These are phyloP conservation scores for Amblyopsis rosae DNA, from an alignment of 2,113 vertebrate species.

Conservation along the genomic window DNA sequence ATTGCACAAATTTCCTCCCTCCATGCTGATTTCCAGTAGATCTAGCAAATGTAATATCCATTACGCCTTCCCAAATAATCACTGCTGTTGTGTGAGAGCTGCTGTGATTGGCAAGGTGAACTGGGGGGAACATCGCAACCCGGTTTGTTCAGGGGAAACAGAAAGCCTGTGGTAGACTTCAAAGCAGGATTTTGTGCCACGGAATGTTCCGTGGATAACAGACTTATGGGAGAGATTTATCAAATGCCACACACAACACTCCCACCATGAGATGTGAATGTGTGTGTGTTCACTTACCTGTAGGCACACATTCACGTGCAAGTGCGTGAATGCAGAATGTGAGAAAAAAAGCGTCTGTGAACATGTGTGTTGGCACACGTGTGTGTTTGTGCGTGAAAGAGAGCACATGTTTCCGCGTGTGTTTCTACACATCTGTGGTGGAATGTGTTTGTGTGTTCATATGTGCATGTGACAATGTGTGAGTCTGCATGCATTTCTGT, in stretches of 20 bases:
- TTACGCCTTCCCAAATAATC: too few relatives aligned
- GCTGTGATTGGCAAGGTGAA: too few relatives aligned
- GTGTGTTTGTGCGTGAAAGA: background rate
- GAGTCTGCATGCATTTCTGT: background rate
- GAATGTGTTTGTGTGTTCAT: background rate
- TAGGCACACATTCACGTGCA: too few relatives aligned
- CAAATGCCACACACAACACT: slow-evolving; percentile 59
- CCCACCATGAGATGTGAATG: background rate
- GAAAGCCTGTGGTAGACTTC: slow-evolving; percentile 62
- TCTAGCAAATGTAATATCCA: too few relatives aligned
- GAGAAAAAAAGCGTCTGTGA: background rate
- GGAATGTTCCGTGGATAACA: slow-evolving; percentile 68
- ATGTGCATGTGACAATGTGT: background rate
- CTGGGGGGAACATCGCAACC: slow-evolving; percentile 9
- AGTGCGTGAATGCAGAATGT: background rate
- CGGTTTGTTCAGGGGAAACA: slow-evolving; percentile 54
- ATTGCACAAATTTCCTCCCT: too few relatives aligned
- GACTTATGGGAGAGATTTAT: slow-evolving; percentile 73
- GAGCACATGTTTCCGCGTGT: background rate
- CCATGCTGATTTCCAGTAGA: too few relatives aligned
- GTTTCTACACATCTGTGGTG: background rate
- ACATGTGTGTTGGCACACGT: background rate
- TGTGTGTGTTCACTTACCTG: background rate
- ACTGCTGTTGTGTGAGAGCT: too few relatives aligned
- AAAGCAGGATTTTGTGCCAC: slow-evolving; percentile 62